A percentile compares a stretch with the other conserved stretches of the same genome.
Conservation (phyloP, 2,888 invertebrate species). For the Tryphoninae sp. region DNA sequence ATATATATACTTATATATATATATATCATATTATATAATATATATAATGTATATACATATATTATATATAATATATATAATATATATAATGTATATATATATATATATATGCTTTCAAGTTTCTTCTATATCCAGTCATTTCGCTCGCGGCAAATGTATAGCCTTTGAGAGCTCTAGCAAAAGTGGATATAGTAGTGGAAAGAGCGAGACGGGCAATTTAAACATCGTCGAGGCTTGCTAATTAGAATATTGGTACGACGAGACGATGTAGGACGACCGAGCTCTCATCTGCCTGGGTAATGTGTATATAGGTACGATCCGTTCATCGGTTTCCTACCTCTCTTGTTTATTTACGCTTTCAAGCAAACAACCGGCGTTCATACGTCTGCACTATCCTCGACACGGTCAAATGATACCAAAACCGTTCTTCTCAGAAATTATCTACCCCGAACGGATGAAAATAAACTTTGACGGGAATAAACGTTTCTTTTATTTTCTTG, state of each 20-base stretch:
- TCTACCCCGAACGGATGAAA: not conserved
- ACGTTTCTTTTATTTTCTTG: not conserved
- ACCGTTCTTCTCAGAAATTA: not conserved
- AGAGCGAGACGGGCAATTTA: slow-evolving; percentile 51
- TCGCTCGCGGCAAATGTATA: not conserved
- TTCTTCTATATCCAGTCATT: not conserved
- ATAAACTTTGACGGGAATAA: not conserved
- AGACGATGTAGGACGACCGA: slow-evolving; percentile 3
- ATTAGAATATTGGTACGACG: slow-evolving; percentile 57
- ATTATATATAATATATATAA: not conserved
- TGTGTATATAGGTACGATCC: slow-evolving; percentile 27
- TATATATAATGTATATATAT: not conserved
- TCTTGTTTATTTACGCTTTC: slow-evolving; percentile 49
- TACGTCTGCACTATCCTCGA: not conserved
- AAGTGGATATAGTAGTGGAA: not conserved
- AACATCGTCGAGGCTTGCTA: slow-evolving; percentile 53
- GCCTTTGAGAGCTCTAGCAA: slow-evolving; percentile 21
- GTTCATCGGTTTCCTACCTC: slow-evolving; percentile 37
- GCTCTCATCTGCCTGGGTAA: slow-evolving; percentile 35
- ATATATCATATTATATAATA: not conserved
- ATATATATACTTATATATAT: not conserved
- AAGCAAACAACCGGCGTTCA: slow-evolving; percentile 29
- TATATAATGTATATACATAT: not conserved
- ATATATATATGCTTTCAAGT: slow-evolving; percentile 14
- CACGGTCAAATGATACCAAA: not conserved